Evolutionary conservation across 2,888 invertebrate species (phyloP), one percentile per base, ranked within the genome.

Genomic region (Drosophila hamatofila): DNA sequence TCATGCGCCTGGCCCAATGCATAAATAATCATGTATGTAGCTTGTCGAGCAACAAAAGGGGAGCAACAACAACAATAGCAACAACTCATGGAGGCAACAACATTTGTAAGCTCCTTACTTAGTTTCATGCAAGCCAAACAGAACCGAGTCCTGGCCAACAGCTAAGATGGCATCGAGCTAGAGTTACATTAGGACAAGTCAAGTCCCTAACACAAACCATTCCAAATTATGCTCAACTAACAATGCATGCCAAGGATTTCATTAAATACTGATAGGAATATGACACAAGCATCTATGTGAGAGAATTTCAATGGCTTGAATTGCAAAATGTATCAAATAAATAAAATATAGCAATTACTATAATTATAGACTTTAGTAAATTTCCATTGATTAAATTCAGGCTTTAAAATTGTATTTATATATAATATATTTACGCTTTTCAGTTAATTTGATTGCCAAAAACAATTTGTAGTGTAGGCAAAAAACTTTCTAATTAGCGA

Each of bases 11-110:
- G 51, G 70, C 48, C 68, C 55, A 73, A 74, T 87, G 80, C 83
- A 88, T 87, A 88, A 77, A 88, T 88, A 83, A 87, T 84, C 71
- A 82, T 74, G 64, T 67, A 85, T 74, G 64, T 67, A 56, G 55
- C 18, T 23, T 65, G 60, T 54, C 59, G 46, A 30, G 48, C 54
- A 48, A 39, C 25, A 30, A 49, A 55, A 41, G 61, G 54, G 27
- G 46, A 35, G 12, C 35, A 37, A 16, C 37, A 37, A 16, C 42
- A 37, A 39, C 23, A 25, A n/a, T 11, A 61, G 16, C 44, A 62
- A 33, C 52, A 59, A 35, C 42, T 42, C 30, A 64, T 37, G 21
- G 25, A 33, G 44, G 25, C 27, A 37, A 42, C 70, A 66, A 67
- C 75, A 71, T 60, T 75, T 71, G 75, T 79, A 79, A 79, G 79